These are phyloP conservation scores for Zophobas morio DNA, from an alignment of 1,140 invertebrate species.

Conservation along the genomic window DNA sequence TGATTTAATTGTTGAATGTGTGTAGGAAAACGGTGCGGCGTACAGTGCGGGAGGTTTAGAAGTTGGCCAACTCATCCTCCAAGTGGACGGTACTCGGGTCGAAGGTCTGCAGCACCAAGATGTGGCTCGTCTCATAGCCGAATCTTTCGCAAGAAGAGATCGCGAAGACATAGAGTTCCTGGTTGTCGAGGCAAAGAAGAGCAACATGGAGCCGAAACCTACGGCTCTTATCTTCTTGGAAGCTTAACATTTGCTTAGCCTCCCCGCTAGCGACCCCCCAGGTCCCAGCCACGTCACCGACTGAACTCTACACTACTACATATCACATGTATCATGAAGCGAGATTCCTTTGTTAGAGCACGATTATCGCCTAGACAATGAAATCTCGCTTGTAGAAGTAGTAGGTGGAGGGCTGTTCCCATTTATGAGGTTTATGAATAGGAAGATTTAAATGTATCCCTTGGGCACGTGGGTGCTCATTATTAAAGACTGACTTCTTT, in stretches of 20 bases:
- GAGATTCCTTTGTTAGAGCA: conserved; percentile 30
- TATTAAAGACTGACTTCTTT: conserved; percentile 34
- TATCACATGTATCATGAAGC: conserved; percentile 61
- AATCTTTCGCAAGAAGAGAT: conserved; percentile 89
- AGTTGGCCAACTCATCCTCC: conserved; percentile 93
- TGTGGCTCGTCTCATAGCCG: conserved; percentile 89
- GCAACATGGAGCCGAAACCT: conserved; percentile 89
- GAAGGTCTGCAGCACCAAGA: conserved; percentile 85
- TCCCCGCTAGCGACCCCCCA: conserved; percentile 82
- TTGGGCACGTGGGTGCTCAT: neutral
- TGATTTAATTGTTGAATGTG: neutral
- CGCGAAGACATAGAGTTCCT: conserved; percentile 91
- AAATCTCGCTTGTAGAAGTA: conserved; percentile 54
- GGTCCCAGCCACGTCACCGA: conserved; percentile 70
- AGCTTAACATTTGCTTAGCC: conserved; percentile 88
- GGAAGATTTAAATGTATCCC: conserved; percentile 12
- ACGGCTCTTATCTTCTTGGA: conserved; percentile 90
- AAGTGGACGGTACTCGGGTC: conserved; percentile 91
- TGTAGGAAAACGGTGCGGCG: conserved; percentile 92
- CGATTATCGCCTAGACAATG: conserved; percentile 43
- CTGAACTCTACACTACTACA: conserved; percentile 63
- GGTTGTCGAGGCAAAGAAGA: conserved; percentile 91
- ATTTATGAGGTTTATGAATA: neutral
- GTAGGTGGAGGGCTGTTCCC: conserved; percentile 51
- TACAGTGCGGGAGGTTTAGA: conserved; percentile 92